Evolutionary conservation across 2,113 vertebrate genomes (phyloP).

Genomic region (Sclerurus mexicanus): DNA sequence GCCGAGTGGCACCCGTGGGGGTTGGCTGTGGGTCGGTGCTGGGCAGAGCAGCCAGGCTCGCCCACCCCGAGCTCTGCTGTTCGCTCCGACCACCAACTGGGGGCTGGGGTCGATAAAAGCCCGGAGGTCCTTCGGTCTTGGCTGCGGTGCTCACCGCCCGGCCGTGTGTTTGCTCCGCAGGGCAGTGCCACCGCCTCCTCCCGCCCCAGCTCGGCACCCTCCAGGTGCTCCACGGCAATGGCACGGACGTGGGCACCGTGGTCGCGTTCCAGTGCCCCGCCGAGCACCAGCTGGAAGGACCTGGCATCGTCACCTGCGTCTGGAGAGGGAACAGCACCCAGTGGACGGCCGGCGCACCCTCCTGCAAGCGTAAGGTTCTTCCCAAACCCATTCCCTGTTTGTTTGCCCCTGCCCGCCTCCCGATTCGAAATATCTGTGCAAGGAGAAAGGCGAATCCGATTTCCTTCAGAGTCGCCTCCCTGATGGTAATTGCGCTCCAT

Average conservation of each 20-base stretch:
- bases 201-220: conserved; percentile 77
- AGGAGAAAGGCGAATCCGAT: neutral
- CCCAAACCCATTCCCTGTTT: neutral
- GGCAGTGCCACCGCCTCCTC: conserved; percentile 74
- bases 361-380: conserved; percentile 83
- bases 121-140: fast-evolving
- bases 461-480: neutral
- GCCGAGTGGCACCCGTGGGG: neutral
- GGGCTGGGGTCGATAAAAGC: too few species aligned
- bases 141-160: fast-evolving
- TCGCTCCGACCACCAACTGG: neutral
- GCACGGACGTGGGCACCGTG: conserved; percentile 81
- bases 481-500: neutral
- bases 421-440: neutral
- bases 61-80: neutral
- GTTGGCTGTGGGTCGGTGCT: neutral
- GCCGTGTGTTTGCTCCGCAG: conserved; percentile 43
- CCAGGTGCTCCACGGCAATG: conserved; percentile 80
- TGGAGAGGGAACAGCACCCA: conserved; percentile 75
- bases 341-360: conserved; percentile 80
- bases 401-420: neutral
- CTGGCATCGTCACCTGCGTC: conserved; percentile 72
- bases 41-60: neutral
- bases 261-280: conserved; percentile 82
- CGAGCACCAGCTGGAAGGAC: conserved; percentile 79